Evolutionary conservation across 2,797 vertebrate genomes (phyloP), one percentile per base, ranked within the genome.

Genomic region (Ambastaia sidthimunki): DNA sequence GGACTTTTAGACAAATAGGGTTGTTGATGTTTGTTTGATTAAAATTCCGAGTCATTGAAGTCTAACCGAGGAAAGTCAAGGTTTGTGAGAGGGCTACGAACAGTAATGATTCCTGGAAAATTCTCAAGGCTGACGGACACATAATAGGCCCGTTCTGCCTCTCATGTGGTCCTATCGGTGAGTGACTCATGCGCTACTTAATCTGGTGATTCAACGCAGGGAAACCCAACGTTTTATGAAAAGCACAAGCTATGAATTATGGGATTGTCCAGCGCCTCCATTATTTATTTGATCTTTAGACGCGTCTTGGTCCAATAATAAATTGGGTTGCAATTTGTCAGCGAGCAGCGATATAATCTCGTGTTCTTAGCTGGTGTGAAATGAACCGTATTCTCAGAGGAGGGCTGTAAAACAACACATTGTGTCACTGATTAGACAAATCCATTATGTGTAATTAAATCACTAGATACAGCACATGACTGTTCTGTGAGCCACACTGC

Each of bases 261-360:
- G 71, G 81, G 83, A 85, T 81, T 69, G 85, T 85, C 82, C 80
- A 84, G 85, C 75, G 10, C 68, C 2, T 83, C 62, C 74, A 72
- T 89, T 87, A 88, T 91, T 90, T 88, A 89, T 91, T 91, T 88
- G 86, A 83, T 85, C 86, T 85, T 92, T 90, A 79, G 78, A 73
- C 60, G 73, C 37, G 72, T 63, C 4, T 47, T 28, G 83, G 81
- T 80, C 80, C 52, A 13, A 57, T 83, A 83, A 85, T 80, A 16
- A 87, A 81, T 88, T 86, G 87, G 89, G 80, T 85, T 79, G 84
- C 87, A 87, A 90, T 88, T 89, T 89, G 86, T 80, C 85, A 54
- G 82, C 82, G 86, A 89, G 90, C 87, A 88, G 88, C 85, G 87
- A 90, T 90, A 90, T 88, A 90, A 87, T 86, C 77, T 79, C 48